A percentile compares a stretch with the other conserved stretches of the same genome.
These are phyloP conservation scores for cat (Felis catus) DNA, from an alignment of 2,113 vertebrate species.

Conservation along the genomic window DNA sequence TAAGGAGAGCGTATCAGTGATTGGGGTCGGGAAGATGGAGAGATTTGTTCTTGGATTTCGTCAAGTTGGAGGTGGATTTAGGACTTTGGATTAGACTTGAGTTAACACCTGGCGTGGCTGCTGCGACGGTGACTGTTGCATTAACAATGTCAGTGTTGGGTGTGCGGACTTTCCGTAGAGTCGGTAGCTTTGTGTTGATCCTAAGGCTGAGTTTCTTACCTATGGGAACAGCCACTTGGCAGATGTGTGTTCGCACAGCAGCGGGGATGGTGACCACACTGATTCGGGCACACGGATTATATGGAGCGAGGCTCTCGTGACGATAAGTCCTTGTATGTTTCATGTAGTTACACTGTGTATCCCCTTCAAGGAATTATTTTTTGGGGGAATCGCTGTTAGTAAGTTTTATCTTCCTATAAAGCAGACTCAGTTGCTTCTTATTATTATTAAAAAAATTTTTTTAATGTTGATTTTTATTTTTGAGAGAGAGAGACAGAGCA, in stretches of 20 bases:
- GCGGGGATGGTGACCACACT: background rate
- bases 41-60: background rate
- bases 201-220: background rate
- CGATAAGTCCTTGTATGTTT: background rate
- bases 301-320: background rate
- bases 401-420: background rate
- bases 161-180: background rate
- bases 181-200: background rate
- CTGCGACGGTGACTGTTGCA: background rate
- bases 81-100: background rate
- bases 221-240: background rate
- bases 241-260: background rate
- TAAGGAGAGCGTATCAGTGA: background rate
- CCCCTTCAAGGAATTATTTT: background rate
- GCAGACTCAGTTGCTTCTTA: background rate
- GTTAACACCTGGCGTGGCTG: background rate
- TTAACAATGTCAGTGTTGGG: background rate
- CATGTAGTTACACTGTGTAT: background rate
- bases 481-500: too few species aligned
- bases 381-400: background rate
- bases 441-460: too few species aligned
- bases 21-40: background rate
- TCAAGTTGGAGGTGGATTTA: background rate
- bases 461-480: too few species aligned
- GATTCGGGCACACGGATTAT: background rate